Percentiles rank a stretch among this genome's conserved stretches.
Conservation (phyloP, 2,888 invertebrate species). For the Cotesia congregata region DNA sequence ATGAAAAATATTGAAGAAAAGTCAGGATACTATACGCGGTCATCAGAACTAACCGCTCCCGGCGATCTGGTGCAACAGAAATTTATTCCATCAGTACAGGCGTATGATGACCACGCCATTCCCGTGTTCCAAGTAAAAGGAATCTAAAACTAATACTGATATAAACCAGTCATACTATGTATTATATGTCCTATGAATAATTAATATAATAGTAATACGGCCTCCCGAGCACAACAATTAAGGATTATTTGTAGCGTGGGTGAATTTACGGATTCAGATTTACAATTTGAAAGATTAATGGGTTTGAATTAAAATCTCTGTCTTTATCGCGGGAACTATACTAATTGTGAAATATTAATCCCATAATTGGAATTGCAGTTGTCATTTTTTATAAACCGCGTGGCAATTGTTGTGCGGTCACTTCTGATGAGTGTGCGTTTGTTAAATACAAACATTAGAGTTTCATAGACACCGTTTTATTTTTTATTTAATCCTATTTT, state of each 20-base stretch:
- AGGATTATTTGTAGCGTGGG: neutral
- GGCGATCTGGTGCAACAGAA: conserved; percentile 47
- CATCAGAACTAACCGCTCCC: conserved; percentile 36
- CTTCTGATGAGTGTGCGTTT: neutral
- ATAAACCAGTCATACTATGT: neutral
- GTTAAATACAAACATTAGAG: neutral
- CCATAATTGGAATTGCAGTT: neutral
- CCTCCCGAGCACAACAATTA: neutral
- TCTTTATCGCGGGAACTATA: conserved; percentile 1
- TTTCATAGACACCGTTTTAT: neutral
- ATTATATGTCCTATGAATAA: neutral
- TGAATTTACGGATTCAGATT: neutral
- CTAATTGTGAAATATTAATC: neutral
- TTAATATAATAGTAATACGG: neutral
- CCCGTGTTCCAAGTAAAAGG: conserved; percentile 14
- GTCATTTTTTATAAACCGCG: too few species aligned
- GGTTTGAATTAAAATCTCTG: neutral
- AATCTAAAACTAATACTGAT: conserved; percentile 11
- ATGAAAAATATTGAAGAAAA: conserved; percentile 6
- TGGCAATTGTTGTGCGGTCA: too few species aligned
- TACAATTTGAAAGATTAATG: neutral
- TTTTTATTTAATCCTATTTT: too few species aligned
- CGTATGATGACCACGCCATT: conserved; percentile 29
- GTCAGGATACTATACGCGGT: conserved; percentile 39
- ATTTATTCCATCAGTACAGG: conserved; percentile 26